Evolutionary conservation across 2,113 vertebrate genomes (phyloP).

Genomic region (Muntiacus reevesi): DNA sequence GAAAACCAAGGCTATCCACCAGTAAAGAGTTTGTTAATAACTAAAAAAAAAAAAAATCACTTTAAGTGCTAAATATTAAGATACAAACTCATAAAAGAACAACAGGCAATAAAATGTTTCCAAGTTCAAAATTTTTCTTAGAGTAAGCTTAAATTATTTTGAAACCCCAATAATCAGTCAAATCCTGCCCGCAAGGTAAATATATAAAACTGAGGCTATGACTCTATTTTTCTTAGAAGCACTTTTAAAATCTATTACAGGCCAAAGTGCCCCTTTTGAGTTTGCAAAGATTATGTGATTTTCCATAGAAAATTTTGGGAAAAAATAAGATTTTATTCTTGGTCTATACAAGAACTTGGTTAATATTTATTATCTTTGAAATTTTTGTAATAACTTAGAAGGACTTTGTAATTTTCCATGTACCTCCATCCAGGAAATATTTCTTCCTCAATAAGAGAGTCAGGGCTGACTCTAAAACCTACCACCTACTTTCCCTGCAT

Average conservation of each 20-base stretch:
- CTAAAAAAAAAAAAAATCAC: not conserved
- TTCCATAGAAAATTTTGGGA: not conserved
- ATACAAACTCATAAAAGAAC: not conserved
- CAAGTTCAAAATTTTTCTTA: not conserved
- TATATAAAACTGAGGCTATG: not conserved
- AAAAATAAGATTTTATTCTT: not conserved
- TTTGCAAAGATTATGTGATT: not conserved
- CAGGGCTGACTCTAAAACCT: not conserved
- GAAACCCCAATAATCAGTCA: not conserved
- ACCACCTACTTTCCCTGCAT: not conserved
- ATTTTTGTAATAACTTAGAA: not conserved
- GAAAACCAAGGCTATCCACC: not conserved
- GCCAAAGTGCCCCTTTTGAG: not conserved
- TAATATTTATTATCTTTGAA: not conserved
- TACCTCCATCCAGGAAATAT: not conserved
- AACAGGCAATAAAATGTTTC: not conserved
- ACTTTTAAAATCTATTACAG: not conserved
- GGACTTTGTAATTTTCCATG: not conserved
- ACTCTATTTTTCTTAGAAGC: not conserved
- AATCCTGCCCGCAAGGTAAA: not conserved
- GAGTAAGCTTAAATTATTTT: not conserved
- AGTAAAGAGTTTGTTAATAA: not conserved
- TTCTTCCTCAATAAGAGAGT: not conserved
- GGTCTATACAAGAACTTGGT: not conserved
- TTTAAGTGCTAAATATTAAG: not conserved